Evolutionary conservation across 2,797 vertebrate genomes (phyloP).

Genomic region (Sebastes trivittatus): DNA sequence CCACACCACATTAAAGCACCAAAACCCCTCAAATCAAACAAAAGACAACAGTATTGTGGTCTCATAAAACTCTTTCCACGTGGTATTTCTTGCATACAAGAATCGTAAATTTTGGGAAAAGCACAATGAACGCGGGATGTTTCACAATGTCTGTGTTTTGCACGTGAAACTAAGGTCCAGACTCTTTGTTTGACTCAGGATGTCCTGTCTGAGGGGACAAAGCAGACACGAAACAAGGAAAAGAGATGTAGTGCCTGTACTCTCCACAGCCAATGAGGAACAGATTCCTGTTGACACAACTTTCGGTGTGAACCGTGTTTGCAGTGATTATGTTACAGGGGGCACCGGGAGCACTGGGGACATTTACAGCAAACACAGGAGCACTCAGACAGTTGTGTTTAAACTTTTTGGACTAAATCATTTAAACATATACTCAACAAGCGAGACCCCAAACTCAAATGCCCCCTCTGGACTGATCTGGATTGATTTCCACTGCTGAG

Average conservation of each 20-base stretch:
- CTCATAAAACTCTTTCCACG: background rate
- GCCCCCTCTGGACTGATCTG: constrained; percentile 29
- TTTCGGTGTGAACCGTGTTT: constrained; percentile 28
- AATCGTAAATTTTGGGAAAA: constrained; percentile 13
- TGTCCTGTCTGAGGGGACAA: constrained; percentile 69
- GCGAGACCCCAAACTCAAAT: background rate
- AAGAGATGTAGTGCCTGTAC: constrained; percentile 29
- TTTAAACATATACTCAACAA: background rate
- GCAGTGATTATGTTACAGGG: constrained; percentile 5
- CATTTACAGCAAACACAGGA: constrained; percentile 6
- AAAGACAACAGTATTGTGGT: background rate
- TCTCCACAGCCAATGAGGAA: constrained; percentile 44
- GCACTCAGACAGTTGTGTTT: background rate
- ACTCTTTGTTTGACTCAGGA: constrained; percentile 70
- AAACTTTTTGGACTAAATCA: background rate
- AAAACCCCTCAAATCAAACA: constrained; percentile 4
- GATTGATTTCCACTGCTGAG: constrained; percentile 70
- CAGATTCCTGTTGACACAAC: constrained; percentile 68
- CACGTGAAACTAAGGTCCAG: constrained; percentile 32
- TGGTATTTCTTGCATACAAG: background rate
- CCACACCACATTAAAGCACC: constrained; percentile 10
- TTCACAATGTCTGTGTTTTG: constrained; percentile 23
- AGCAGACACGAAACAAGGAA: constrained; percentile 63
- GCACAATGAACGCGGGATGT: background rate
- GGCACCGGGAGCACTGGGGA: background rate